These are phyloP conservation scores for Polyommatus iphigenia DNA, from an alignment of 2,888 invertebrate genomes.

Conservation along the genomic window DNA sequence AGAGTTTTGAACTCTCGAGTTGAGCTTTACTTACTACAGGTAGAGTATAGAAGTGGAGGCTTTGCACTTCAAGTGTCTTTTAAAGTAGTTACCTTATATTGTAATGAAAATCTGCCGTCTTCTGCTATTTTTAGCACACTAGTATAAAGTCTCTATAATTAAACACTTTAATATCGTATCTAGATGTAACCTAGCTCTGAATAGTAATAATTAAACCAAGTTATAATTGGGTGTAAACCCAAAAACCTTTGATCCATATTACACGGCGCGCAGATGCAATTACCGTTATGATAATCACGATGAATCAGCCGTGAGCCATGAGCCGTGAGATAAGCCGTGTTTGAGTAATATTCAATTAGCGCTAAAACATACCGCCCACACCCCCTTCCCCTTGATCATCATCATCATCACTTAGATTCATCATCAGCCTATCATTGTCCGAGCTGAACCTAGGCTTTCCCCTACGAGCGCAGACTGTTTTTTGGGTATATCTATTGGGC, in stretches of 20 bases:
- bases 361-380: conserved; percentile 22
- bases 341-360: conserved; percentile 28
- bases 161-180: too few relatives aligned
- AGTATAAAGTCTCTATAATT: too few relatives aligned
- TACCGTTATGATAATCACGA: conserved; percentile 29
- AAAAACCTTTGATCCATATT: conserved; percentile 2
- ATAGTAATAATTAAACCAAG: neutral
- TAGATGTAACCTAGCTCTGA: neutral
- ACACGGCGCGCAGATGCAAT: conserved; percentile 20
- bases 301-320: conserved; percentile 26
- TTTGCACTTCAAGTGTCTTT: too few relatives aligned
- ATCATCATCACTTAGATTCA: conserved; percentile 2
- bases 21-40: neutral
- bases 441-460: too few relatives aligned
- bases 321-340: conserved; percentile 30
- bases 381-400: neutral
- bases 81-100: neutral
- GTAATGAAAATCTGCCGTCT: too few relatives aligned
- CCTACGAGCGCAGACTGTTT: too few relatives aligned
- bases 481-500: too few relatives aligned
- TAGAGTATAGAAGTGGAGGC: neutral
- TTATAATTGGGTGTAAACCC: neutral
- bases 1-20: neutral
- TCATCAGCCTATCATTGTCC: neutral
- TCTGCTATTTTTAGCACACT: too few relatives aligned